Evolutionary conservation across 2,888 invertebrate genomes (phyloP), one percentile per base, ranked within the genome.

Genomic region (Papilio demoleus): DNA sequence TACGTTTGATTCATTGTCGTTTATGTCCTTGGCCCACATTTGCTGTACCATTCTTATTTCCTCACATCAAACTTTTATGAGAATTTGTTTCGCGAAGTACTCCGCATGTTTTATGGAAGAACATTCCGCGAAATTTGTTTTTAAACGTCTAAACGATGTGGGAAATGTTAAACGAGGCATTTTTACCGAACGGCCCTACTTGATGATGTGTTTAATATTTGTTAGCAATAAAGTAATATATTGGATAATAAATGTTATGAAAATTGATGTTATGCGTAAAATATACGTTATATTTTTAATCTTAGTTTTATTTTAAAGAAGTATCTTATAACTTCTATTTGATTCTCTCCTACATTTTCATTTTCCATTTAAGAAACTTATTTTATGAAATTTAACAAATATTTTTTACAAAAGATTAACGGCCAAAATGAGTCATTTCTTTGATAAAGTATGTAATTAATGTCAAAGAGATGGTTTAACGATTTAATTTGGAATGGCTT

Each of bases 1-100:
- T 31, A 19, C 36, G 27, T 56, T 22, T 19, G 42, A 42, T 66
- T 27, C 19, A 56, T 58, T 45, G 24, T 42, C 12, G 17, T 38
- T n/a, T 14, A 1, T 24, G 63, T 63, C 63, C 63, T 68, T 68
- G 68, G 58, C 68, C 63, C 45, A 67, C 38, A 67, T n/a, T 40
- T 53, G 53, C 31, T 61, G 53, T 60, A 45, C 34, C 11, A 47
- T 58, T 68, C 45, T 36, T 63, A 31, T 58, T 22, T 53, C 53
- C 67, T 50, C 36, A 36, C 62, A 56, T 45, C 22, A 36, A 36
- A 47, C 45, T 17, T 67, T 63, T 68, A 68, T 24, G 63, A 58
- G 62, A 36, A 50, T 40, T 19, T 63, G 6, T 56, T 58, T 68
- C 34, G 45, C 60, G n/a, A 67, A 67, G 50, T 58, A 63, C 24